A percentile compares a stretch with the other conserved stretches of the same genome.
Conservation (phyloP, 2,888 invertebrate genomes). For the Helobdella robusta region DNA sequence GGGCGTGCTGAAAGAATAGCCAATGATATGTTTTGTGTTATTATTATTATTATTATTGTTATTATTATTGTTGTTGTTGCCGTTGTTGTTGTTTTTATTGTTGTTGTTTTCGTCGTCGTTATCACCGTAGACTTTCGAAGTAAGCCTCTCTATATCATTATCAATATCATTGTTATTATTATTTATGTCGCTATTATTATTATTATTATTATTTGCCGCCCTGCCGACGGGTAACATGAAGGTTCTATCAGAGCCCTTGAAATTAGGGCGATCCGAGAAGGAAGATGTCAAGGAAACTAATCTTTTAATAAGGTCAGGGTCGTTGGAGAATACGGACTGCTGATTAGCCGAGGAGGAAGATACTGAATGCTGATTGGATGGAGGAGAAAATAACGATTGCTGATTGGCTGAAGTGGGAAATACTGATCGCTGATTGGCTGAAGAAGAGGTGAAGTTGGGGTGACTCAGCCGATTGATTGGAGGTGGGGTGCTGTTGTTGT, state of each 20-base stretch:
- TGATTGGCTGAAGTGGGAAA: neutral
- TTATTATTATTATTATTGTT: neutral
- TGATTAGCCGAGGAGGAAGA: neutral
- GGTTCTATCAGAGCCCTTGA: neutral
- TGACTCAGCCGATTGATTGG: neutral
- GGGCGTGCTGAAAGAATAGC: neutral
- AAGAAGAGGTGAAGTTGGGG: neutral
- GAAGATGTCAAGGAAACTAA: neutral
- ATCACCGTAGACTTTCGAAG: neutral
- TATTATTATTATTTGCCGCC: conserved; percentile 8
- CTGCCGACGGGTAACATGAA: conserved; percentile 21
- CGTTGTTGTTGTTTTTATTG: neutral
- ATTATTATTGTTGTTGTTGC: neutral
- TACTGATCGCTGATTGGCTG: neutral
- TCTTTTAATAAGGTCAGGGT: neutral
- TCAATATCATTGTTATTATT: neutral
- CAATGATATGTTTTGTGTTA: too few relatives aligned
- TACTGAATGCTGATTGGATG: neutral
- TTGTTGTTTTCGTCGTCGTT: too few relatives aligned
- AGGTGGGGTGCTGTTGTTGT: too few relatives aligned
- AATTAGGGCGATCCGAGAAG: neutral
- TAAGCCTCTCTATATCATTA: neutral
- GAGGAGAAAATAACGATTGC: neutral
- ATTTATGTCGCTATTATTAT: neutral
- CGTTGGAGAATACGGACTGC: neutral